A percentile compares a stretch with the other conserved stretches of the same genome.
Evolutionary conservation across 2,888 invertebrate genomes (phyloP).

Genomic region (Phlogophora meticulosa): DNA sequence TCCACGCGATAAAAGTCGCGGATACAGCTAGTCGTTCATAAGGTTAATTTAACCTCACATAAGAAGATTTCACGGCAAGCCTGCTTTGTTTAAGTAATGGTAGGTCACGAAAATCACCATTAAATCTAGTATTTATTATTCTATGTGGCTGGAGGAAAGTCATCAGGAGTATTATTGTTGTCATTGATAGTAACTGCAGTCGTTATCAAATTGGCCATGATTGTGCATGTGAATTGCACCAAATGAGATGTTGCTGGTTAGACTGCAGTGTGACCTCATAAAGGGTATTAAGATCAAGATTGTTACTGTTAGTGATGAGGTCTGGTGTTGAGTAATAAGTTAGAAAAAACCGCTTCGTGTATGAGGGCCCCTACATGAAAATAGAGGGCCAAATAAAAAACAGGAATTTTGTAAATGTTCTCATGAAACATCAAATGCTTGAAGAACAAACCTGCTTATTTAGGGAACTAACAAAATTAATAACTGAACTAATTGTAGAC

Average conservation of each 20-base stretch:
- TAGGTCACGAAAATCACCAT: conserved; percentile 31
- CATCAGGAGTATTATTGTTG: conserved; percentile 2
- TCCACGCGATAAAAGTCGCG: no score
- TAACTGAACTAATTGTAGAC: no score
- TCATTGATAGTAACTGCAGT: conserved; percentile 25
- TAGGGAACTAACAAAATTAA: no score
- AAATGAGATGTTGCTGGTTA: neutral
- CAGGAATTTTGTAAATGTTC: no score
- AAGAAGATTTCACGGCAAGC: conserved; percentile 19
- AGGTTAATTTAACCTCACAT: no score
- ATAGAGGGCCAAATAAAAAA: no score
- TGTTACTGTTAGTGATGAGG: neutral
- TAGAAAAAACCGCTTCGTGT: no score
- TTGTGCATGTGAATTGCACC: conserved; percentile 5
- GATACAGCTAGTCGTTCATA: no score
- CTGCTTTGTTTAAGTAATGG: conserved; percentile 16
- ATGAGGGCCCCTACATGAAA: no score
- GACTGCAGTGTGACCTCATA: neutral
- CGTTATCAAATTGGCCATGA: neutral
- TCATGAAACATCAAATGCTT: no score
- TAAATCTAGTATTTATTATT: conserved; percentile 45
- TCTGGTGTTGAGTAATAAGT: no score
- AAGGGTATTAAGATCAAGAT: neutral
- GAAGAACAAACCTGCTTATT: no score
- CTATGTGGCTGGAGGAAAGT: conserved; percentile 48